These are phyloP conservation scores for Magallana angulata DNA, from an alignment of 1,140 invertebrate genomes.

Conservation along the genomic window DNA sequence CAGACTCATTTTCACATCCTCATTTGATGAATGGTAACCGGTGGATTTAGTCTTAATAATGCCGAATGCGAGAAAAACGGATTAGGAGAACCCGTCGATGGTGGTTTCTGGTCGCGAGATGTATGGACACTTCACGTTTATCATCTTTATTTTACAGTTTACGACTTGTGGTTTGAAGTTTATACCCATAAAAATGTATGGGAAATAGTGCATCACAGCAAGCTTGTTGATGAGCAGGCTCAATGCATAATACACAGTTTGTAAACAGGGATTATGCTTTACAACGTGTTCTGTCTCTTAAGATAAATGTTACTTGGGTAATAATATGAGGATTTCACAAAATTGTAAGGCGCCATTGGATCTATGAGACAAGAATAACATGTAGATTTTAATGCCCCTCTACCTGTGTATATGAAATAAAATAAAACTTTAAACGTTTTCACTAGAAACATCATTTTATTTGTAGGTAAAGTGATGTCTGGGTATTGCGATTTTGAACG, in stretches of 20 bases:
- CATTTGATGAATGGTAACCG: constrained; percentile 22
- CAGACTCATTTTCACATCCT: constrained; percentile 4
- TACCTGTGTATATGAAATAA: constrained; percentile 10
- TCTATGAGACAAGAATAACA: neutral
- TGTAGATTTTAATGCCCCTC: neutral
- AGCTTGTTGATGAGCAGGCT: constrained; percentile 4
- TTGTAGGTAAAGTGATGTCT: no score
- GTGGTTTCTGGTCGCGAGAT: neutral
- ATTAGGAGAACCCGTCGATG: neutral
- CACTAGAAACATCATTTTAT: no score
- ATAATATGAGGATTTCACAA: constrained; percentile 30
- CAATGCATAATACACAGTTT: constrained; percentile 10
- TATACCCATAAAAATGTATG: constrained; percentile 31
- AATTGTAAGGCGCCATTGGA: constrained; percentile 3
- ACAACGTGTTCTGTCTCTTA: neutral
- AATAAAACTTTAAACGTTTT: neutral
- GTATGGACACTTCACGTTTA: constrained; percentile 23
- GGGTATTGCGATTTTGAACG: no score
- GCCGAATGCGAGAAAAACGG: neutral
- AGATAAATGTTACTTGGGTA: neutral
- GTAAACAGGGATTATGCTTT: constrained; percentile 6
- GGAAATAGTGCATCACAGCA: neutral
- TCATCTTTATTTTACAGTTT: constrained; percentile 18
- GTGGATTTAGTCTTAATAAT: constrained; percentile 9
- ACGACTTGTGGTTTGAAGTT: constrained; percentile 32